These are phyloP conservation scores for Acrossocheilus wenchowensis DNA, from an alignment of 2,797 vertebrate species.

Conservation along the genomic window DNA sequence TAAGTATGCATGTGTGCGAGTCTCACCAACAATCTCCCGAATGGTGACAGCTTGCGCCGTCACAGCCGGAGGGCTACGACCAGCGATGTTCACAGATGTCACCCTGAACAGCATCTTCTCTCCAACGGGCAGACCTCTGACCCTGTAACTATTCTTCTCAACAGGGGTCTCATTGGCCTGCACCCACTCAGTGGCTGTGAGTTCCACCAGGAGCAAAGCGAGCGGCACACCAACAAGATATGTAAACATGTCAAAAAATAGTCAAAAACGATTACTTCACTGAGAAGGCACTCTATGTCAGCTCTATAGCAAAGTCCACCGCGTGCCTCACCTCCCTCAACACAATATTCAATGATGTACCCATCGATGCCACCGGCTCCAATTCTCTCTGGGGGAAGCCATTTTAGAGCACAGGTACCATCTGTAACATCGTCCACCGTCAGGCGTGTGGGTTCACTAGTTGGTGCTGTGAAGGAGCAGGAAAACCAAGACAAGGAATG, in stretches of 20 bases:
- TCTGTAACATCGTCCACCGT: constrained; percentile 87
- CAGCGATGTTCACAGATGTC: constrained; percentile 84
- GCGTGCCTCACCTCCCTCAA: constrained; percentile 83
- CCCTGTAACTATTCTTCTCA: constrained; percentile 78
- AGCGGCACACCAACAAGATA: background rate
- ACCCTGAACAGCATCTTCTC: constrained; percentile 88
- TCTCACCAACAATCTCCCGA: constrained; percentile 86
- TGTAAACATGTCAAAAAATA: constrained; percentile 45
- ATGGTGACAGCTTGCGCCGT: constrained; percentile 84
- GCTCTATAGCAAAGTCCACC: constrained; percentile 17
- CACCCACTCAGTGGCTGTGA: constrained; percentile 77
- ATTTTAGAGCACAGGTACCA: constrained; percentile 86
- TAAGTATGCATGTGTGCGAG: background rate
- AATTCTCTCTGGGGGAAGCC: constrained; percentile 85
- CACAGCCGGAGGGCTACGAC: constrained; percentile 80
- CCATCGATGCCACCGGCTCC: constrained; percentile 90
- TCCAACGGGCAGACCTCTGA: constrained; percentile 84
- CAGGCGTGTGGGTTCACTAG: constrained; percentile 85
- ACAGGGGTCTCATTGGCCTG: constrained; percentile 76
- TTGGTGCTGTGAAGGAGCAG: constrained; percentile 77
- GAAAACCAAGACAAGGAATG: constrained; percentile 58
- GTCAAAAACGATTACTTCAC: constrained; percentile 24
- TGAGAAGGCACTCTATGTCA: background rate
- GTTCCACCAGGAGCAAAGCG: constrained; percentile 16
- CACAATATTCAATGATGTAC: constrained; percentile 89